Percentiles rank a stretch among this genome's conserved stretches.
phyloP scores from a whole-genome alignment of 2,113 vertebrate genomes.

The Loxodonta africana region DNA sequence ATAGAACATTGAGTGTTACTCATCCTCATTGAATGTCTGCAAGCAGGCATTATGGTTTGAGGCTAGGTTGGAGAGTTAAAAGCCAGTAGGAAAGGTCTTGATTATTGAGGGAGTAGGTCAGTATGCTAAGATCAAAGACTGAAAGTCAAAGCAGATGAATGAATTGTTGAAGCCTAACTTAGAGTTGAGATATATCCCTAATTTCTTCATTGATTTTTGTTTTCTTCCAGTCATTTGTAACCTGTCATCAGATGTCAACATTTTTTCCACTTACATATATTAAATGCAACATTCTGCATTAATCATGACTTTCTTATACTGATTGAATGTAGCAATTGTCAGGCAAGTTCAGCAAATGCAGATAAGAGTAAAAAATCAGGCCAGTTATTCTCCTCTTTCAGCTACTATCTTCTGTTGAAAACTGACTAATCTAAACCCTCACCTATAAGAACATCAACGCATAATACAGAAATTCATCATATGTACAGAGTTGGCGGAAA shows the following conservation, averaged over 20 bases:
- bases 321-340: background rate
- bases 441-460: background rate
- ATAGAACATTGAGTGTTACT: background rate
- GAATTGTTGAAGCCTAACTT: background rate
- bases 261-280: conserved; percentile 24
- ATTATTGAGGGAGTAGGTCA: background rate
- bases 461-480: background rate
- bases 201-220: conserved; percentile 61
- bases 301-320: conserved; percentile 46
- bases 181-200: background rate
- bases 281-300: conserved; percentile 22
- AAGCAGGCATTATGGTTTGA: background rate
- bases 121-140: background rate
- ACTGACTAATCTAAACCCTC: background rate
- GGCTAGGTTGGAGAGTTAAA: background rate
- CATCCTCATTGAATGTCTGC: background rate
- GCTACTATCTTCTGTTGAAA: background rate
- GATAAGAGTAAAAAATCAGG: background rate
- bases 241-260: background rate
- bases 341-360: conserved; percentile 44
- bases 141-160: background rate
- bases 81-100: background rate
- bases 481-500: background rate
- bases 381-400: background rate
- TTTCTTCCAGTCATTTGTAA: conserved; percentile 56